Evolutionary conservation across 2,797 vertebrate genomes (phyloP).

Genomic region (Gephyroberyx darwinii): DNA sequence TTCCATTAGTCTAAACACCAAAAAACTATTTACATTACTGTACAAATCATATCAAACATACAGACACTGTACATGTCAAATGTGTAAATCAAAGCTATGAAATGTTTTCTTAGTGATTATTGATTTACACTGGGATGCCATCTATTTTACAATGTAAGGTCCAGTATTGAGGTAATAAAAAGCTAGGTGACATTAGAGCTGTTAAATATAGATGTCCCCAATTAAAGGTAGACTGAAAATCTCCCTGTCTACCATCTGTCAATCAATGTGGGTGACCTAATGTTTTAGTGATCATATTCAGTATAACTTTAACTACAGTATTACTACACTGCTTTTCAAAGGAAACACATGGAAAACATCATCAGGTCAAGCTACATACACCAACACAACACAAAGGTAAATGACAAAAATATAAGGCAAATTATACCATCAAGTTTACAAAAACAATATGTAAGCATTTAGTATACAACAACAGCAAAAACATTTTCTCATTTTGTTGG

Average conservation of each 20-base stretch:
- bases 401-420: slow-evolving; percentile 55
- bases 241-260: too few relatives aligned
- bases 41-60: slow-evolving; percentile 45
- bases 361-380: slow-evolving; percentile 22
- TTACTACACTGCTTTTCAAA: neutral
- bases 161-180: slow-evolving; percentile 20
- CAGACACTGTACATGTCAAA: neutral
- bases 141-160: slow-evolving; percentile 7
- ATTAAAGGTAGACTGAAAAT: slow-evolving; percentile 13
- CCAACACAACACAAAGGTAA: slow-evolving; percentile 35
- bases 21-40: slow-evolving; percentile 49
- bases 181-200: slow-evolving; percentile 11
- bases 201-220: neutral
- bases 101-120: neutral
- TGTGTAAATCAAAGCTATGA: slow-evolving; percentile 8
- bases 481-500: slow-evolving; percentile 27
- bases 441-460: slow-evolving; percentile 58
- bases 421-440: slow-evolving; percentile 37
- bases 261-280: neutral
- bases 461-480: slow-evolving; percentile 76
- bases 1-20: slow-evolving; percentile 22
- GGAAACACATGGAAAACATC: slow-evolving; percentile 10
- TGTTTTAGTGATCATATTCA: neutral
- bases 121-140: neutral
- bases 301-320: neutral